Evolutionary conservation across 2,888 invertebrate genomes (phyloP).

Genomic region (Drosophila rellima): DNA sequence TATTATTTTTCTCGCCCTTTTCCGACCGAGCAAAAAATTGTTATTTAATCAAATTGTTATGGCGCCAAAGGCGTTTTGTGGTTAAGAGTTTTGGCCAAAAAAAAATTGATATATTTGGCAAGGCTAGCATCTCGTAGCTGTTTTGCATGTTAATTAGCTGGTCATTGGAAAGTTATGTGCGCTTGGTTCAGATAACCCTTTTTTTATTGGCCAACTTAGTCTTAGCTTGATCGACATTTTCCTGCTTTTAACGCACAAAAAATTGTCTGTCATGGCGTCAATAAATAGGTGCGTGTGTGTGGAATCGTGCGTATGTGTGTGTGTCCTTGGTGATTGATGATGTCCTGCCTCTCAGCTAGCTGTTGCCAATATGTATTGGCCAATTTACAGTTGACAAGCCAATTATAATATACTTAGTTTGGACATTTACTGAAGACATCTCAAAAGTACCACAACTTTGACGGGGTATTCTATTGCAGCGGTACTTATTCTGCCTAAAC

Average conservation of each 20-base stretch:
- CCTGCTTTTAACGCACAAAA: conserved; percentile 35
- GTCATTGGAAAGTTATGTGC: conserved; percentile 29
- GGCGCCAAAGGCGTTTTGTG: conserved; percentile 45
- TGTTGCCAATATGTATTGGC: conserved; percentile 20
- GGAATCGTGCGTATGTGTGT: conserved; percentile 11
- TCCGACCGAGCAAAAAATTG: conserved; percentile 24
- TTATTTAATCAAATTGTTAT: conserved; percentile 57
- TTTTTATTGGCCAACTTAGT: conserved; percentile 45
- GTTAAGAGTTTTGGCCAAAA: conserved; percentile 18
- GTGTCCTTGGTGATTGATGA: conserved; percentile 48
- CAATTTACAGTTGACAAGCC: conserved; percentile 46
- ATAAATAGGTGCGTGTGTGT: conserved; percentile 26
- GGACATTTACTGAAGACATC: conserved; percentile 13
- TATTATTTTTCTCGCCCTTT: conserved; percentile 16
- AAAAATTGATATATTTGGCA: conserved; percentile 13
- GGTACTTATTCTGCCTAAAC: conserved; percentile 33
- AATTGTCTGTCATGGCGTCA: conserved; percentile 54
- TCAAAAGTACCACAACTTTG: background rate
- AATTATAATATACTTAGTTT: conserved; percentile 49
- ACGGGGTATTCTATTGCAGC: background rate
- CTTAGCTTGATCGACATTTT: conserved; percentile 66
- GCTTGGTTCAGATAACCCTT: conserved; percentile 33
- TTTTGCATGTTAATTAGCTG: conserved; percentile 70
- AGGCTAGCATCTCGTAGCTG: conserved; percentile 31
- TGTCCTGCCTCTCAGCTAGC: background rate